These are phyloP conservation scores for Ovis aries DNA, from an alignment of 2,113 vertebrate genomes.

Conservation along the genomic window DNA sequence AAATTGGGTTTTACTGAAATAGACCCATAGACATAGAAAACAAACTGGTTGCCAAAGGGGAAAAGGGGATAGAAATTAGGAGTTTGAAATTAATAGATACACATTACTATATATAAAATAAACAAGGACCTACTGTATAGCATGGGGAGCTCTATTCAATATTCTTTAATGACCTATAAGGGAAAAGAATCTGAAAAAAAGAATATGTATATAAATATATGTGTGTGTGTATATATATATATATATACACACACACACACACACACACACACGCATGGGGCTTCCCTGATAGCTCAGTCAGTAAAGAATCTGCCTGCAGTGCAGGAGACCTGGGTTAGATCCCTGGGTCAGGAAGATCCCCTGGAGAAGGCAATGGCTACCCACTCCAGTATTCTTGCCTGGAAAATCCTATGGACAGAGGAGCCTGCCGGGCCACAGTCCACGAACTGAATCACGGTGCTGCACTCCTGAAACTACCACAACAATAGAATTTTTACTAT, in stretches of 20 bases:
- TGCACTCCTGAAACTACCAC: not conserved
- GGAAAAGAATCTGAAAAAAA: not conserved
- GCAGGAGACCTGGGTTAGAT: not conserved
- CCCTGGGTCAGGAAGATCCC: not conserved
- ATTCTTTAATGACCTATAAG: not conserved
- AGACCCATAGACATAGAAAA: not conserved
- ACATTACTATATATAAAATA: not conserved
- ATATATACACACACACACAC: too few relatives aligned
- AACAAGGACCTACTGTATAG: not conserved
- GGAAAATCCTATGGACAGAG: not conserved
- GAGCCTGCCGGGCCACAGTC: not conserved
- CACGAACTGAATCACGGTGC: not conserved
- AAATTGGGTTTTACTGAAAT: not conserved
- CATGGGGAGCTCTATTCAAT: not conserved
- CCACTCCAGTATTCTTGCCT: not conserved
- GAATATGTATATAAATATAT: too few relatives aligned
- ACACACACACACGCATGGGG: rapidly evolving
- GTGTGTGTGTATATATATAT: rapidly evolving
- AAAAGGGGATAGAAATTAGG: not conserved
- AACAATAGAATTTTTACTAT: not conserved
- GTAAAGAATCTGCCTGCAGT: not conserved
- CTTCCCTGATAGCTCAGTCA: not conserved
- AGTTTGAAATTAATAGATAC: not conserved
- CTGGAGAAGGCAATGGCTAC: not conserved
- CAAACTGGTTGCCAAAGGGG: not conserved